Conservation (phyloP, 2,888 invertebrate species). For the Penaeus monodon region DNA sequence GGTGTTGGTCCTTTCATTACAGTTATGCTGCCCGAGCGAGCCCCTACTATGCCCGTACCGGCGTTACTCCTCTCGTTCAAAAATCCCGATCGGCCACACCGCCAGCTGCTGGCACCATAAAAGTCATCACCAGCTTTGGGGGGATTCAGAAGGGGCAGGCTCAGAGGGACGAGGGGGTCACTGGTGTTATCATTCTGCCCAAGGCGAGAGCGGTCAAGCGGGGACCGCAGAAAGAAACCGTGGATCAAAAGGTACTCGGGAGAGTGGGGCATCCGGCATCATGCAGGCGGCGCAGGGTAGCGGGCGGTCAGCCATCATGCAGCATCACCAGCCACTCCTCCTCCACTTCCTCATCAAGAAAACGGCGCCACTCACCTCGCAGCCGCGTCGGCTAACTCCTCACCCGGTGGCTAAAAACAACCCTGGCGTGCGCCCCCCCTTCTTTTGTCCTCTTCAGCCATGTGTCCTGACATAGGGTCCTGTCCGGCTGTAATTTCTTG, state of each 20-base stretch:
- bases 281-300: constrained; percentile 43
- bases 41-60: constrained; percentile 77
- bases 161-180: constrained; percentile 55
- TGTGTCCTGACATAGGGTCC: constrained; percentile 26
- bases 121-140: constrained; percentile 93
- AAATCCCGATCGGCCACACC: constrained; percentile 81
- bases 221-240: constrained; percentile 56
- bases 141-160: constrained; percentile 75
- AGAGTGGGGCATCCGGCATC: constrained; percentile 21
- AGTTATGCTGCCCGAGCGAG: constrained; percentile 90
- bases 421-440: constrained; percentile 58
- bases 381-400: constrained; percentile 61
- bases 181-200: constrained; percentile 61
- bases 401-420: constrained; percentile 53
- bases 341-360: constrained; percentile 41
- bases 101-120: constrained; percentile 79
- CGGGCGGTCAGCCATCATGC: constrained; percentile 22
- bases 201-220: constrained; percentile 42
- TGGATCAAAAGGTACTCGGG: constrained; percentile 59
- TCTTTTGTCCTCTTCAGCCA: constrained; percentile 56
- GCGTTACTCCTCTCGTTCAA: constrained; percentile 72
- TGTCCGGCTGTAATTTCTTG: constrained; percentile 19
- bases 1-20: constrained; percentile 66
- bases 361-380: constrained; percentile 54
- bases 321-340: constrained; percentile 22